Evolutionary conservation across 2,113 vertebrate species (phyloP).

Genomic region (Hirundichthys speculiger): DNA sequence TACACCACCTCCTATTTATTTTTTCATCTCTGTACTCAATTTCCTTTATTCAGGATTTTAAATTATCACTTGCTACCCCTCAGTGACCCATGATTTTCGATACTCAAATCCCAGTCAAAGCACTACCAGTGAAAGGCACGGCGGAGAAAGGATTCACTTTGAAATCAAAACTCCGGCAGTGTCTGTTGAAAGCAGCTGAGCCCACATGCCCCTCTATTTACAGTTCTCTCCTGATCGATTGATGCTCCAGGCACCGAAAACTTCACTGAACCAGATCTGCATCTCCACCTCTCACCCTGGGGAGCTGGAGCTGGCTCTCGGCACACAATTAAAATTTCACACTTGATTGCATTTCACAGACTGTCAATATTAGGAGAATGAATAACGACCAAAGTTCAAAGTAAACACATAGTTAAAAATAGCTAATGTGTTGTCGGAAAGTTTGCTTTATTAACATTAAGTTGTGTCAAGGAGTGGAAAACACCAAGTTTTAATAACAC

Average conservation of each 20-base stretch:
- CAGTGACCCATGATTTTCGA: slow-evolving; percentile 30
- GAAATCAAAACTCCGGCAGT: slow-evolving; percentile 1
- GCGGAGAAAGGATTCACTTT: slow-evolving; percentile 30
- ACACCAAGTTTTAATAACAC: too few species aligned
- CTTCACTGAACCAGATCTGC: slow-evolving; percentile 68
- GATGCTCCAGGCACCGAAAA: slow-evolving; percentile 47
- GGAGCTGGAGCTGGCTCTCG: slow-evolving; percentile 46
- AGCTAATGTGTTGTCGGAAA: slow-evolving; percentile 21
- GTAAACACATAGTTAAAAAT: slow-evolving; percentile 53
- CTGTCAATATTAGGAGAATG: slow-evolving; percentile 67
- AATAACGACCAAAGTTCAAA: slow-evolving; percentile 54
- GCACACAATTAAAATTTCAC: slow-evolving; percentile 79
- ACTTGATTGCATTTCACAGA: slow-evolving; percentile 59
- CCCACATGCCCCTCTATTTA: slow-evolving; percentile 54
- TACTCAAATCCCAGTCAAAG: slow-evolving; percentile 35
- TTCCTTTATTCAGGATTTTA: slow-evolving; percentile 21
- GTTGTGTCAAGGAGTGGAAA: too few species aligned
- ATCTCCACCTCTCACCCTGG: slow-evolving; percentile 58
- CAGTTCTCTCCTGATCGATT: slow-evolving; percentile 67
- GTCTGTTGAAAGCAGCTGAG: slow-evolving; percentile 19
- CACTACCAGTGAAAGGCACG: not conserved
- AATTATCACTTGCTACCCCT: slow-evolving; percentile 26
- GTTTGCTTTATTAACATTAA: too few species aligned
- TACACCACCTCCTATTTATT: slow-evolving; percentile 31
- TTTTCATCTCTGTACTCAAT: not conserved